Evolutionary conservation across 2,797 vertebrate genomes (phyloP).

Genomic region (Anomalospiza imberbis): DNA sequence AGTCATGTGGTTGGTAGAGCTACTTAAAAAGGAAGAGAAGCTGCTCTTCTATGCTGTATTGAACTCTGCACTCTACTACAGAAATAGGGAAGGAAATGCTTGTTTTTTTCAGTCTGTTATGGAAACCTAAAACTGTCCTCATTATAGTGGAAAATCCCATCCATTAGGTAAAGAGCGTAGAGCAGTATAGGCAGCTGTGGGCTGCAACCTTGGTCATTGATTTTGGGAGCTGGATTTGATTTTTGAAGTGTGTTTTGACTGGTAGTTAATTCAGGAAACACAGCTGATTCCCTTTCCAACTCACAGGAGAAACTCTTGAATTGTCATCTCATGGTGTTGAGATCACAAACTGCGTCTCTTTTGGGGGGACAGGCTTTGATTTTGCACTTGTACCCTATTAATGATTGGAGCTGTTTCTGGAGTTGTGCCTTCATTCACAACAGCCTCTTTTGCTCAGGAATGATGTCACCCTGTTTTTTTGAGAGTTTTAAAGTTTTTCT

Average conservation of each 20-base stretch:
- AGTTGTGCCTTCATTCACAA: not conserved
- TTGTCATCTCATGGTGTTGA: not conserved
- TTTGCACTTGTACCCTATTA: not conserved
- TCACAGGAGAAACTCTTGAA: not conserved
- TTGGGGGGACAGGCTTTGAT: not conserved
- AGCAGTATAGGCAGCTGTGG: not conserved
- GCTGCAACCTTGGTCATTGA: not conserved
- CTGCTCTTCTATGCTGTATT: not conserved
- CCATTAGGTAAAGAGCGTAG: accelerated
- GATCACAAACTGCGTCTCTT: not conserved
- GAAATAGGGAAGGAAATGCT: not conserved
- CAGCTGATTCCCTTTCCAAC: not conserved
- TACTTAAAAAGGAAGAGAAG: not conserved
- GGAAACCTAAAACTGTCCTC: not conserved
- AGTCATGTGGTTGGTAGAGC: not conserved
- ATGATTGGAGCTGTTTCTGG: not conserved
- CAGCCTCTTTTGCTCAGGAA: not conserved
- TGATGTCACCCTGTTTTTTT: too few relatives aligned
- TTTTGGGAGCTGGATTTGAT: not conserved
- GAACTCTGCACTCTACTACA: not conserved
- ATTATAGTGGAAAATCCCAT: not conserved
- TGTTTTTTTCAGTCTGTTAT: not conserved
- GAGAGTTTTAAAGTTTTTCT: too few relatives aligned
- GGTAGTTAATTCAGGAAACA: not conserved
- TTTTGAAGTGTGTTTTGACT: not conserved